Conservation (phyloP, 2,797 vertebrate genomes). For the Masticophis lateralis region DNA sequence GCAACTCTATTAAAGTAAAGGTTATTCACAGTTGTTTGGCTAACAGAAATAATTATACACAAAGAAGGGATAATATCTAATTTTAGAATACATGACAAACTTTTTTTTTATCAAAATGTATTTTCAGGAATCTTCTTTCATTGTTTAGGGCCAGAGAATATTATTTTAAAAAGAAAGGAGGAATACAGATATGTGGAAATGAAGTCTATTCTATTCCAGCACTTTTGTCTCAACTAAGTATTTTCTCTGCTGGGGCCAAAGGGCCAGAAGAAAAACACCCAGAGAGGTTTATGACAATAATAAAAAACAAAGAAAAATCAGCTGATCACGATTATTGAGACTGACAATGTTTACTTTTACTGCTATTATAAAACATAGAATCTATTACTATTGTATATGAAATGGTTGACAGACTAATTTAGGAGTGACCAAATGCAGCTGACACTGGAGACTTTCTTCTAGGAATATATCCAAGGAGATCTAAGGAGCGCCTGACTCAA, state of each 20-base stretch:
- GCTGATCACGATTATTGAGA: neutral
- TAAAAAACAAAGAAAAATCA: neutral
- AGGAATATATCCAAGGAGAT: neutral
- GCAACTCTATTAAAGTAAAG: constrained; percentile 62
- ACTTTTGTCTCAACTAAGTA: neutral
- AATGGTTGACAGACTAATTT: neutral
- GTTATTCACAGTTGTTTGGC: constrained; percentile 51
- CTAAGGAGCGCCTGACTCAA: neutral
- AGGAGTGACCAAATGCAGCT: neutral
- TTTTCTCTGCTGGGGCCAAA: neutral
- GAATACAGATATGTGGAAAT: neutral
- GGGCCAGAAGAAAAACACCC: neutral
- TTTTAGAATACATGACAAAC: neutral
- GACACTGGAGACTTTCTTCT: neutral
- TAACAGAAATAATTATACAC: constrained; percentile 50
- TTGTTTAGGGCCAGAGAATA: constrained; percentile 38
- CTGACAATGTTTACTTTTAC: neutral
- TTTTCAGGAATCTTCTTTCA: constrained; percentile 40
- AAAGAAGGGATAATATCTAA: constrained; percentile 42
- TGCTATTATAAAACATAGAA: neutral
- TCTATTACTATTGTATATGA: neutral
- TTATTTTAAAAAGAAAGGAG: neutral
- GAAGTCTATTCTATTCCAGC: neutral
- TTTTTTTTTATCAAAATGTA: constrained; percentile 42
- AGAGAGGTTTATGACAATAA: neutral